Conservation (phyloP, 2,113 vertebrate species). For the Danio rerio region GRCz12tu NC_133177.1:30040001-30040500, state of each 20-base stretch:
- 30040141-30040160: background rate
- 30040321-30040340: background rate
- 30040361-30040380: constrained; percentile 68
- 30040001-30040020: constrained; percentile 47
- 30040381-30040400: constrained; percentile 77
- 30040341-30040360: constrained; percentile 62
- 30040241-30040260: constrained; percentile 73
- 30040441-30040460: constrained; percentile 74
- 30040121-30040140: no score
- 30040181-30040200: constrained; percentile 75
- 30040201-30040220: constrained; percentile 80
- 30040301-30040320: background rate
- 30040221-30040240: constrained; percentile 81
- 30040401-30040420: constrained; percentile 76
- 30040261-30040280: constrained; percentile 72
- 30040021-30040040: constrained; percentile 24
- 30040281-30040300: constrained; percentile 50
- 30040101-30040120: background rate
- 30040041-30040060: constrained; percentile 59
- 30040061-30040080: constrained; percentile 68
- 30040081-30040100: background rate
- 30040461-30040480: constrained; percentile 79
- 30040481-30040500: constrained; percentile 44
- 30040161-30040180: constrained; percentile 72
- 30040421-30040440: constrained; percentile 82